Evolutionary conservation across 2,888 invertebrate genomes (phyloP), one percentile per base, ranked within the genome.

Genomic region (Trichogramma dendrolimi): DNA sequence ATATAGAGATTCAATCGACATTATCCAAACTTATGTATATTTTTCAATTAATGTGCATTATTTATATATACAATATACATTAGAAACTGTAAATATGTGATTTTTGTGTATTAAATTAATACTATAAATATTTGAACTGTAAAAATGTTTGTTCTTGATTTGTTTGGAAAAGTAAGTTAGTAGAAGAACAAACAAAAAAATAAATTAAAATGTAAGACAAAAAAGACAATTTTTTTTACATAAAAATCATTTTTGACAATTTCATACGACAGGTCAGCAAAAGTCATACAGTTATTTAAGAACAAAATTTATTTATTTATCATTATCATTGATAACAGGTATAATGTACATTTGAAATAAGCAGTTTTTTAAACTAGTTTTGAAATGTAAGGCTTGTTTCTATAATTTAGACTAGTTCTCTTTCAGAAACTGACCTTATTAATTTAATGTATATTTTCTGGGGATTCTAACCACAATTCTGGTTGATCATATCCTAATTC

Each of bases 401-500:
- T 60, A 58, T 56, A 47, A 57, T 54, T 55, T 60, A 62, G 62
- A 62, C 68, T 68, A 68, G 64, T 58, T 27, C 27, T 27, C 3
- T 27, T 58, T 57, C 55, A 61, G 54, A 65, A 60, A 63, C 63
- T 59, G 63, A 61, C 65, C 60, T 63, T 66, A 58, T 53, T 58
- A 67, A 66, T 56, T 77, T 72, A 78, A 72, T 85, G 83, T 73
- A 88, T 84, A 63, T 91, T 87, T 75, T 85, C 89, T 61, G 91
- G 88, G 73, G 84, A 86, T 72, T 87, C 81, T 69, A 94, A 83
- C 65, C 92, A 94, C 79, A 98, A 82, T 82, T 99, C 97, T 62
- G 98, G 99, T 81, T 95, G 91, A 81, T 97, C 96, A 75, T 94
- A 97, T 65, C 97, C 97, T 73, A 99, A 84, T 77, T 98, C 94